Evolutionary conservation across 1,140 invertebrate genomes (phyloP), one percentile per base, ranked within the genome.

Genomic region (Plodia interpunctella): DNA sequence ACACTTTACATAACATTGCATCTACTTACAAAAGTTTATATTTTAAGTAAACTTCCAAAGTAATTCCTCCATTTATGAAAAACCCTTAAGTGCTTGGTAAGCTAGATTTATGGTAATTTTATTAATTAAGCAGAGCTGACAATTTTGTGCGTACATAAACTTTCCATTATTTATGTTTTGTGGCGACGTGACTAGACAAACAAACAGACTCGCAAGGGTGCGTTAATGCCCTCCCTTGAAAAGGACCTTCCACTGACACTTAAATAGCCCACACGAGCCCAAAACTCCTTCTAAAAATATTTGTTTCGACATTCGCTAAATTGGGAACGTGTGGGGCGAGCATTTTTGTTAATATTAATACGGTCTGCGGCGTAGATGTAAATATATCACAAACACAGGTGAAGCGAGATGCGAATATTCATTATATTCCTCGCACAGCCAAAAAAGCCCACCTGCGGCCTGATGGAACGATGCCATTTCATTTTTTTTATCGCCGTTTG

Each of bases 401-500:
- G 54, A 21, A 21, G 10, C 19, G 11, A 25, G 20, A 25, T 53
- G 21, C 35, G 35, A 30, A 49, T 62, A 57, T 69, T 66, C 63
- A 69, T 69, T 72, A 72, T 57, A 58, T 66, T 65, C 61, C 38
- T 65, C 35, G 58, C 58, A 60, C 56, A 69, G 61, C 25, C 35
- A 60, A 66, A 60, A 64, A 69, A 69, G 44, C 50, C 57, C 70
- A 73, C 67, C 70, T 72, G 70, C 18, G 66, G 11, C 66, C 50
- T 56, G 35, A 58, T 58, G 54, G 53, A 66, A 57, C 51, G 56
- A 54, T 57, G 38, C 59, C 57, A 44, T 59, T 60, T 57, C 60
- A 25, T 32, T 65, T 63, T 63, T 63, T 59, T 32, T 52, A 49
- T 20, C 28, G 5, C 18, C 35, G 50, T 49, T 58, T 35, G 51